Base-by-base conservation (phyloP, 1,140 invertebrate genomes). In the Achatina immaculata region DNA sequence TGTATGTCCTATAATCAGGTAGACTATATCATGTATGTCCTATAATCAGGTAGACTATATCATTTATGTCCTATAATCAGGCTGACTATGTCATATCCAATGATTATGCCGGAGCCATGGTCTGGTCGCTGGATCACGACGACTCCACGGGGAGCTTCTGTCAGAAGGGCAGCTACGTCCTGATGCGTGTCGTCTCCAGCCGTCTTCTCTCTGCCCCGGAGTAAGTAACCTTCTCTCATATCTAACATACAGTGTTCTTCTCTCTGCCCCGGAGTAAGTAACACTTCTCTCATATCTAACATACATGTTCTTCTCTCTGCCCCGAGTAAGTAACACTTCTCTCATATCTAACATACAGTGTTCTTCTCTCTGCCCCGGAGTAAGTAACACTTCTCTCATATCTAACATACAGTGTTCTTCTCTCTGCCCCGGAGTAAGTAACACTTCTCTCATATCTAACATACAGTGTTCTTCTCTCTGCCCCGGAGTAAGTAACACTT, bases 121-220 rank as follows among this genome's bases (percentile, higher is more conserved):
- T 97, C 0, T 99, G 97, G 97, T 96, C 96, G 0, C 93, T 99
- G 0, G 96, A 98, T 86, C 97, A 98, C 95, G 98, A 99, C 86
- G 97, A 99, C 90, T 99, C 98, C 92, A 92, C 93, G 81, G 80
- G 80, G 16, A 93, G 94, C 9, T 79, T 80, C 28, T 98, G 97
- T 89, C 96, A 96, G 31, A 94, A 94, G 55, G 95, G 95, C 42
- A 97, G 96, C 89, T 99, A 95, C 91, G 97, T 97, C 0, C 91
- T 73, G 3, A 48, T 48, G 7, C n/a, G 11, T 3, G 4, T 28
- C 0, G 28, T 73, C 16, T 14, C 40, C 21, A 34, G 43, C 36
- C 38, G 43, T 6, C 2, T 73, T 19, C 7, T 73, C 1, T 28
- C 48, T n/a, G 43, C 71, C 31, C 43, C 43, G 1, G 71, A 73